Conservation (phyloP, 2,797 vertebrate species). For the Salarias fasciatus region DNA sequence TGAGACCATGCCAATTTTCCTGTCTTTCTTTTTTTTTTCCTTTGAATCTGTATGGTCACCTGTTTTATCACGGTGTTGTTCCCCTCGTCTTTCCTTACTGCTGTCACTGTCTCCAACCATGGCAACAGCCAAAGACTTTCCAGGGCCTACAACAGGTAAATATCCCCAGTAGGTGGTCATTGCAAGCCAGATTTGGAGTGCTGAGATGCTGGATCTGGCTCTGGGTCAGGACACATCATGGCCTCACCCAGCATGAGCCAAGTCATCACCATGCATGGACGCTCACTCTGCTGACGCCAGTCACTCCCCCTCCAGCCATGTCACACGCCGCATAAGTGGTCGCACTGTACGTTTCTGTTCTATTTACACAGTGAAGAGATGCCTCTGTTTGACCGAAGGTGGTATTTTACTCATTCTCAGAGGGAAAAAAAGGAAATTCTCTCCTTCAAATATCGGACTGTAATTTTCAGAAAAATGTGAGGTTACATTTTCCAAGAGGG, state of each 20-base stretch:
- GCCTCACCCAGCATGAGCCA: slow-evolving; percentile 81
- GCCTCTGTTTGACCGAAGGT: no score
- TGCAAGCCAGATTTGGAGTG: slow-evolving; percentile 70
- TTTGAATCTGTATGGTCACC: slow-evolving; percentile 70
- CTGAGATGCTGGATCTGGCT: slow-evolving; percentile 70
- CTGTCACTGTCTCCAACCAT: slow-evolving; percentile 85
- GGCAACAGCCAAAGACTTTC: slow-evolving; percentile 87
- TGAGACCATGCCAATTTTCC: slow-evolving; percentile 41
- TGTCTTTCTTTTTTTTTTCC: slow-evolving; percentile 52
- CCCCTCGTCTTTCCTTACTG: slow-evolving; percentile 78
- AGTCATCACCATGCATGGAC: slow-evolving; percentile 83
- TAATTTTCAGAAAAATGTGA: background rate
- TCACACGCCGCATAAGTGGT: slow-evolving; percentile 68
- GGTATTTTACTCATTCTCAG: no score
- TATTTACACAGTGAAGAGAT: slow-evolving; percentile 31
- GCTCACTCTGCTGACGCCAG: slow-evolving; percentile 68
- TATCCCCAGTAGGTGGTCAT: slow-evolving; percentile 74
- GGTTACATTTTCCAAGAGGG: background rate
- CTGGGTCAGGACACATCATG: slow-evolving; percentile 67
- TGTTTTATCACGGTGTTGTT: slow-evolving; percentile 78
- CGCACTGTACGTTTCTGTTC: slow-evolving; percentile 51
- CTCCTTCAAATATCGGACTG: no score
- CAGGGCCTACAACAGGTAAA: slow-evolving; percentile 87
- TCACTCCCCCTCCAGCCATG: slow-evolving; percentile 61
- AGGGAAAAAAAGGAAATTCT: no score